Evolutionary conservation across 2,113 vertebrate genomes (phyloP).

Genomic region (Myocastor coypus): DNA sequence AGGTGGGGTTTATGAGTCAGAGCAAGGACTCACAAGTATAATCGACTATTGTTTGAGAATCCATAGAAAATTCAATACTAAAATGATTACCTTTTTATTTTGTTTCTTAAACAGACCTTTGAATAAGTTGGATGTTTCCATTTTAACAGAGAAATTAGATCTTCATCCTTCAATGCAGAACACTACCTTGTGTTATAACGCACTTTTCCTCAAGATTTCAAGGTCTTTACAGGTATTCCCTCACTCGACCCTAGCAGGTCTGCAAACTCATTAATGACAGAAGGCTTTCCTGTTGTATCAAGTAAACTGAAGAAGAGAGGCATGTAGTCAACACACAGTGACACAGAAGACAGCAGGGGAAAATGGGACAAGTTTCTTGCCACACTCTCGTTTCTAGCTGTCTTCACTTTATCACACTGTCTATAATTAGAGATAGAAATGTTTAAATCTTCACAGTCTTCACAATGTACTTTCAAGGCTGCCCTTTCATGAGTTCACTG

Average conservation of each 20-base stretch:
- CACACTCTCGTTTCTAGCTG: not conserved
- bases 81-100: constrained; percentile 27
- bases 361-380: constrained; percentile 14
- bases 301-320: constrained; percentile 3
- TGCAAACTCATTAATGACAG: not conserved
- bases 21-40: not conserved
- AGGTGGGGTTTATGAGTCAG: not conserved
- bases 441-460: constrained; percentile 11
- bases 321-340: not conserved
- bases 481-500: not conserved
- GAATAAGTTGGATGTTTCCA: constrained; percentile 17
- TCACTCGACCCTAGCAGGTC: not conserved
- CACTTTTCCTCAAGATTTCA: constrained; percentile 31
- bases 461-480: constrained; percentile 41
- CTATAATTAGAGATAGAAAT: constrained; percentile 35
- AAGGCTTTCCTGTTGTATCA: not conserved
- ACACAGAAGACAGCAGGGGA: not conserved
- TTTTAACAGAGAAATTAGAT: constrained; percentile 39
- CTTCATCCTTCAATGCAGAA: constrained; percentile 33
- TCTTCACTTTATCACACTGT: not conserved
- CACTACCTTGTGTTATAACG: not conserved
- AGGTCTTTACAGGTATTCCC: constrained; percentile 42
- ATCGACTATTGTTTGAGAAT: constrained; percentile 7
- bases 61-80: not conserved
- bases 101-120: not conserved